Evolutionary conservation across 2,797 vertebrate species (phyloP).

Genomic region (Kryptolebias ocellatus): DNA sequence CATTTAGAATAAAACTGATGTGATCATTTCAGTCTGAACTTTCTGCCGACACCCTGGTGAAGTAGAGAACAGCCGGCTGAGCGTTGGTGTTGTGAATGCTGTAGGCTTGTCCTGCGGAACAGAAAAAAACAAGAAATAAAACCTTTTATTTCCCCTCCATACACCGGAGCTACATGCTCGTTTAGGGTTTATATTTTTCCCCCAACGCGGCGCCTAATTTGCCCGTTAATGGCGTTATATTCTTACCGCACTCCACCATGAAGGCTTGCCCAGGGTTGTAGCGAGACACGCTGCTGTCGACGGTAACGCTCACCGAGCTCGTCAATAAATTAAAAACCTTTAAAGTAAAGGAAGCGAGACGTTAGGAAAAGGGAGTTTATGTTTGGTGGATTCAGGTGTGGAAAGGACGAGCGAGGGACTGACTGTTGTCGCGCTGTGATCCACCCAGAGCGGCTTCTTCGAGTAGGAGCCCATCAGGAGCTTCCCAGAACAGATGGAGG

Average conservation of each 20-base stretch:
- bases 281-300: constrained; percentile 51
- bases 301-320: constrained; percentile 71
- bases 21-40: constrained; percentile 37
- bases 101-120: constrained; percentile 75
- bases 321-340: constrained; percentile 81
- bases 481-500: constrained; percentile 74
- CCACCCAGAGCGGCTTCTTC: constrained; percentile 83
- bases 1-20: background rate
- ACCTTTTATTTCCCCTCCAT: too few species aligned
- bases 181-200: background rate
- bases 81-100: constrained; percentile 73
- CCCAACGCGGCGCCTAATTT: background rate
- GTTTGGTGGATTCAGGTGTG: too few species aligned
- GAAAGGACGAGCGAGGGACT: constrained; percentile 34
- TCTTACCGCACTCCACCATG: constrained; percentile 77
- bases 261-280: constrained; percentile 74
- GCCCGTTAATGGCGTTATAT: too few species aligned
- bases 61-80: constrained; percentile 78
- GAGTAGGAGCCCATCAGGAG: constrained; percentile 81
- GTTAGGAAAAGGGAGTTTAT: too few species aligned
- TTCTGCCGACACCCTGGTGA: constrained; percentile 69
- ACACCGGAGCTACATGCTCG: too few species aligned
- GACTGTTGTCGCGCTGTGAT: constrained; percentile 77
- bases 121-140: constrained; percentile 21
- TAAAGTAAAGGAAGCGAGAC: background rate